Percentiles rank a stretch among this genome's conserved stretches.
Conservation (phyloP, 1,140 invertebrate genomes). For the Pseudomyrmex pallidus region DNA sequence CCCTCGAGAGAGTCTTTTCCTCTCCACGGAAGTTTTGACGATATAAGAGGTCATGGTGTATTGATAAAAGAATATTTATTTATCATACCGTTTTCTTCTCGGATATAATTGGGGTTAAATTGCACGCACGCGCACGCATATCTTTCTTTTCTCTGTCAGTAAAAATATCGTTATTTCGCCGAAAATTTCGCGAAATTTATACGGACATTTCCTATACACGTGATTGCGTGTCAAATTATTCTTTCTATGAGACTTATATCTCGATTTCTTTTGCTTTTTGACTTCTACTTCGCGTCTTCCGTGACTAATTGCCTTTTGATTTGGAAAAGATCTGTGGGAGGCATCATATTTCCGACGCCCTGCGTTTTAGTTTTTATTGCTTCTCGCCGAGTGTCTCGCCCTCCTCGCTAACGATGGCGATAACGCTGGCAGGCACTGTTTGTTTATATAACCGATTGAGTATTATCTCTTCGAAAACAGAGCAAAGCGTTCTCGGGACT, state of each 20-base stretch:
- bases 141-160: neutral
- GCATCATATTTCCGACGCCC: no score
- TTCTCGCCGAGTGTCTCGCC: no score
- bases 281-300: neutral
- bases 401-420: no score
- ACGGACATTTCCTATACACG: neutral
- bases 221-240: conserved; percentile 24
- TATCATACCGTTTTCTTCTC: neutral
- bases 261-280: neutral
- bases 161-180: conserved; percentile 32
- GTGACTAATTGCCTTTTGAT: conserved; percentile 18
- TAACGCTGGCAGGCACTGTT: no score
- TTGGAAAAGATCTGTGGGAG: neutral
- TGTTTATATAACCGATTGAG: no score
- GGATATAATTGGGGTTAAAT: conserved; percentile 47
- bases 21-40: neutral
- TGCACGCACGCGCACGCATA: neutral
- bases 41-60: conserved; percentile 23
- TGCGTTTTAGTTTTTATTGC: no score
- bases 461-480: no score
- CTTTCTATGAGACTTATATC: neutral
- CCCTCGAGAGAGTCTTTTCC: neutral
- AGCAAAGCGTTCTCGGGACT: no score
- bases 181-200: conserved; percentile 19
- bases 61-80: conserved; percentile 41